Percentiles rank a stretch among this genome's conserved stretches.
These are phyloP conservation scores for Limnephilus marmoratus DNA, from an alignment of 2,888 invertebrate species.

Conservation along the genomic window DNA sequence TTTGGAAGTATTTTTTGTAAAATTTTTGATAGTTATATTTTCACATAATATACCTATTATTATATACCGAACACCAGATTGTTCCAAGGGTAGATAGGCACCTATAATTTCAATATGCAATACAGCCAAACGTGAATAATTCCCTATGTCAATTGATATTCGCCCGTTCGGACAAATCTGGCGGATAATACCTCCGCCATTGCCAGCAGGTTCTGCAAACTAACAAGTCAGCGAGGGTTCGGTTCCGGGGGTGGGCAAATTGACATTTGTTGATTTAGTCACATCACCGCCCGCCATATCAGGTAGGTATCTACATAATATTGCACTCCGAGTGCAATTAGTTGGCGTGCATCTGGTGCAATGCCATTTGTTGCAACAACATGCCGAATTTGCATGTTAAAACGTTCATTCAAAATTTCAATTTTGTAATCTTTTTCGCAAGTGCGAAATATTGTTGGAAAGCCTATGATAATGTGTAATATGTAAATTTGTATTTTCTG, in stretches of 20 bases:
- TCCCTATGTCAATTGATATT: constrained; percentile 25
- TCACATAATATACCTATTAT: too few relatives aligned
- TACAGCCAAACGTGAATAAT: constrained; percentile 2
- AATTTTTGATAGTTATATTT: too few relatives aligned
- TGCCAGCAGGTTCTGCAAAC: not conserved
- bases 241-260: constrained; percentile 20
- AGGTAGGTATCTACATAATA: constrained; percentile 46
- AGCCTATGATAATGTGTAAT: too few relatives aligned
- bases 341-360: constrained; percentile 35
- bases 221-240: not conserved
- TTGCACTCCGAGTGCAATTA: constrained; percentile 52
- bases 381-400: constrained; percentile 33
- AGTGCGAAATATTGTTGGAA: not conserved
- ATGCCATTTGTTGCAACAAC: constrained; percentile 47
- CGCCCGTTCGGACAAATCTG: not conserved
- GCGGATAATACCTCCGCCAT: constrained; percentile 7
- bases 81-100: not conserved
- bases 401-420: not conserved
- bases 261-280: constrained; percentile 53
- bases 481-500: too few relatives aligned
- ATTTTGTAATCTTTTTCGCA: not conserved
- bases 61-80: not conserved
- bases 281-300: constrained; percentile 17
- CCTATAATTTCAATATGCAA: not conserved
- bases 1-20: too few relatives aligned